Evolutionary conservation across 1,140 invertebrate species (phyloP).

Genomic region (Drosophila murphyi): DNA sequence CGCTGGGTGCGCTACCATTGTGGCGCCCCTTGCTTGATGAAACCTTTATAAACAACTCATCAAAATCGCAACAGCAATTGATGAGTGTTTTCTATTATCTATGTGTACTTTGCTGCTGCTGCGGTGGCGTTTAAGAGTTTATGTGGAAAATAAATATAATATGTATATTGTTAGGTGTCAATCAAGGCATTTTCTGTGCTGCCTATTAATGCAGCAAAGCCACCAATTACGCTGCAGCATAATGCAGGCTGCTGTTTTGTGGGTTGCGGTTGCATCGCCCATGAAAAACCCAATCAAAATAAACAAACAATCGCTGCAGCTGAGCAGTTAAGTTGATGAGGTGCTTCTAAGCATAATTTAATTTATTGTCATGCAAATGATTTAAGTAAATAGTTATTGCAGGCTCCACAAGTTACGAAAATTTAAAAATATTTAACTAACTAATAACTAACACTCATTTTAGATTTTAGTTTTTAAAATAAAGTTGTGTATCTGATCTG

Average conservation of each 20-base stretch:
- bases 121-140: slow-evolving; percentile 37
- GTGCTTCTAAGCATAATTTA: background rate
- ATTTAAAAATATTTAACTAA: background rate
- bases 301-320: slow-evolving; percentile 22
- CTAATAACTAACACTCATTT: background rate
- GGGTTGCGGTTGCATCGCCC: slow-evolving; percentile 64
- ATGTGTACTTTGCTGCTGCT: slow-evolving; percentile 25
- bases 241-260: slow-evolving; percentile 43
- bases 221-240: slow-evolving; percentile 67
- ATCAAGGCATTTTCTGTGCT: slow-evolving; percentile 65
- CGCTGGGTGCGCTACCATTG: slow-evolving; percentile 45
- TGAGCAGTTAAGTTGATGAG: slow-evolving; percentile 10
- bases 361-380: slow-evolving; percentile 21
- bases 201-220: slow-evolving; percentile 74
- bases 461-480: no score
- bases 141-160: slow-evolving; percentile 30
- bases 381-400: background rate
- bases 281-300: slow-evolving; percentile 20
- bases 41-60: slow-evolving; percentile 57
- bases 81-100: slow-evolving; percentile 60
- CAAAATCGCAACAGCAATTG: slow-evolving; percentile 34
- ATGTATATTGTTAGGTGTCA: slow-evolving; percentile 65
- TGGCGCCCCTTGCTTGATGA: slow-evolving; percentile 52
- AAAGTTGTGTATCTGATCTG: no score
- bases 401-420: background rate